phyloP scores from a whole-genome alignment of 2,113 vertebrate genomes.

The Ramphastos sulfuratus region DNA sequence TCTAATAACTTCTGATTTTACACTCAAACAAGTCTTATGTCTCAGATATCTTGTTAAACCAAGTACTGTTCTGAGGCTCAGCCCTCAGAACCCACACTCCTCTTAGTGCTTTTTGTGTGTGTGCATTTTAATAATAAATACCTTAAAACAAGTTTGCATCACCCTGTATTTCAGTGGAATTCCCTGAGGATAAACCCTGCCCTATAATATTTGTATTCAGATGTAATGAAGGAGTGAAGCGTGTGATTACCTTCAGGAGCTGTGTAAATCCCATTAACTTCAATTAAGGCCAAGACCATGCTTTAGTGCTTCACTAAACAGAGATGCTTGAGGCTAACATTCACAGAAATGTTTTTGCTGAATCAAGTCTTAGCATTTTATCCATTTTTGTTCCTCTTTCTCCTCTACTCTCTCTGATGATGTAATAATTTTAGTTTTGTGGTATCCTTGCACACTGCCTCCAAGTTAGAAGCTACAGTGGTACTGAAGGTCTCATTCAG shows the following conservation, averaged over 20 bases:
- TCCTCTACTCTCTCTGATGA: conserved; percentile 9
- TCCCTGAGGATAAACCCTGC: conserved; percentile 12
- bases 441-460: neutral
- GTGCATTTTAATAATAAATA: conserved; percentile 14
- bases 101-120: conserved; percentile 1
- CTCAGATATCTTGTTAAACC: conserved; percentile 35
- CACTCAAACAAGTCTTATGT: conserved; percentile 3
- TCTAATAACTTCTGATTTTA: conserved; percentile 43
- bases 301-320: conserved; percentile 7
- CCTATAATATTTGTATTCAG: conserved; percentile 3
- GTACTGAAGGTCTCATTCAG: conserved; percentile 47
- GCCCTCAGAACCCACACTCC: neutral
- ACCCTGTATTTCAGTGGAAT: neutral
- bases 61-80: neutral
- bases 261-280: conserved; percentile 46
- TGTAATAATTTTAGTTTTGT: conserved; percentile 3
- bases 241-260: conserved; percentile 48
- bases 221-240: conserved; percentile 44
- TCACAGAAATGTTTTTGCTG: neutral
- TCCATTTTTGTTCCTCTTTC: neutral
- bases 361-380: neutral
- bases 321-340: neutral
- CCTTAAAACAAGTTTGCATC: neutral
- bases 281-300: neutral
- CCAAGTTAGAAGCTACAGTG: conserved; percentile 37